phyloP scores from a whole-genome alignment of 2,113 vertebrate species.

The Alectura lathami region DNA sequence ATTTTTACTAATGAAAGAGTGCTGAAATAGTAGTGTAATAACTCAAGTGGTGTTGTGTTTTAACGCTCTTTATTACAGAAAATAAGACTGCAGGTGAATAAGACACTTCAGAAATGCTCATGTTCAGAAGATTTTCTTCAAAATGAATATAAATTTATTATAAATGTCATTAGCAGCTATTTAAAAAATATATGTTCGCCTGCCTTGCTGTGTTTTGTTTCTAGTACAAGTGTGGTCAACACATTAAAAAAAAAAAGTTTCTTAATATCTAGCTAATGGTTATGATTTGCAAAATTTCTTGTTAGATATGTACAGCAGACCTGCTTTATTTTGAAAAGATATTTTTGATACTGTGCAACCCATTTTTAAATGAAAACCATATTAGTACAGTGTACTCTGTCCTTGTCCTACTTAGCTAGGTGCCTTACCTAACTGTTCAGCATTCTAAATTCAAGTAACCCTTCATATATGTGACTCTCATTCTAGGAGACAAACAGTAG shows the following conservation, averaged over 20 bases:
- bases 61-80: background rate
- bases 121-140: background rate
- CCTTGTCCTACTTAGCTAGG: background rate
- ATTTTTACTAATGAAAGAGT: background rate
- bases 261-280: background rate
- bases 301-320: background rate
- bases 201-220: background rate
- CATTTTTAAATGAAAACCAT: background rate
- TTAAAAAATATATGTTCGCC: no score
- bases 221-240: background rate
- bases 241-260: background rate
- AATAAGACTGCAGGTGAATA: background rate
- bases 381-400: background rate
- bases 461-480: background rate
- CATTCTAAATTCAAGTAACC: background rate
- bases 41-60: background rate
- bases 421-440: background rate
- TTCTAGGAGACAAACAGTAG: background rate
- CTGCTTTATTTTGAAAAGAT: background rate
- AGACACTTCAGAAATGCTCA: background rate
- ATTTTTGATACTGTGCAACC: background rate
- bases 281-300: background rate
- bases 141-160: background rate
- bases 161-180: no score
- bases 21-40: background rate